Base-by-base conservation (phyloP, 2,888 invertebrate species). In the Drosophila neotestacea region DNA sequence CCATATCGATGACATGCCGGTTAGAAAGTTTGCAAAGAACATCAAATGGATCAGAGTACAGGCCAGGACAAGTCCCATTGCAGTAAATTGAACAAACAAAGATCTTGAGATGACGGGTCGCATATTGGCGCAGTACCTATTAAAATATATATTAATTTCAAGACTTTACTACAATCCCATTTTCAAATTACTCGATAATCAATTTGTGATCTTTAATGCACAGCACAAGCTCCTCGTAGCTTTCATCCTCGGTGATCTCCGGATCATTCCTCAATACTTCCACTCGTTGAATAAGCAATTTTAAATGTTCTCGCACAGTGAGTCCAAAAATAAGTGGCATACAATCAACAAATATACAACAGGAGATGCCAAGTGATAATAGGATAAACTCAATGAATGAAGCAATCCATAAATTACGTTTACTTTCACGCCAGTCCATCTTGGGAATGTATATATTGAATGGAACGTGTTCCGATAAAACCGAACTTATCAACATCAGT, bases 131-230 rank as follows among this genome's bases (percentile, higher is more conserved):
- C 74, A 73, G 47, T 73, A 73, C 0, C 73, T 71, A 16, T 2
- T 47, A 34, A 4, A 10, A 34, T 7, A 27, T 10, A 38, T 13
- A 0, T 1, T 9, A 16, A n/a, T 28, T n/a, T n/a, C 10, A 6
- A 7, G 11, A 10, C 6, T 11, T 16, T 13, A 10, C 0, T 13
- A 28, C 7, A 32, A 22, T n/a, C 22, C n/a, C 7, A 16, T 11
- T 32, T 32, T n/a, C 2, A 4, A 1, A 4, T 58, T 30, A 73
- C 73, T 69, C 69, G 4, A 73, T 3, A 1, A 73, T 73, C 3
- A 73, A 6, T 0, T 60, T 69, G 34, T 73, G 73, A 52, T 73
- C 73, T 47, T 63, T 63, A 16, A 73, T 69, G 52, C 74, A 73
- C 0, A 69, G 30, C 6, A 73, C 70, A 0, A 73, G 63, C 10